Percentiles rank a stretch among this genome's conserved stretches.
phyloP scores from a whole-genome alignment of 2,888 invertebrate genomes.

The Catocala nupta region DNA sequence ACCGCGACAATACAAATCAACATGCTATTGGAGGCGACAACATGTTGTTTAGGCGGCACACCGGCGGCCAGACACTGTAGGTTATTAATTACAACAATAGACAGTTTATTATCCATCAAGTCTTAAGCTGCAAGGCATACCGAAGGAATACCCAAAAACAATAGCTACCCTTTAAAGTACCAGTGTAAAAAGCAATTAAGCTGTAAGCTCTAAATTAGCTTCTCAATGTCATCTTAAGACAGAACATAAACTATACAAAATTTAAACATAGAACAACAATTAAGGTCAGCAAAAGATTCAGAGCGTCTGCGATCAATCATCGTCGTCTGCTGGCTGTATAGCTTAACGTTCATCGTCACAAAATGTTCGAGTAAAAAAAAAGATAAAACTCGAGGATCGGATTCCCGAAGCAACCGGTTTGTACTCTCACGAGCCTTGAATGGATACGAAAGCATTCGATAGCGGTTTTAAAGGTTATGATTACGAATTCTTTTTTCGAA shows the following conservation, averaged over 20 bases:
- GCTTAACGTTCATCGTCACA: constrained; percentile 46
- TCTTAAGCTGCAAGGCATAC: too few relatives aligned
- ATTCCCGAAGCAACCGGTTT: constrained; percentile 56
- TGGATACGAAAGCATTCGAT: constrained; percentile 50
- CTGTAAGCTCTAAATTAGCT: too few relatives aligned
- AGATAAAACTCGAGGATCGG: constrained; percentile 46
- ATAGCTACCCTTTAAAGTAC: too few relatives aligned
- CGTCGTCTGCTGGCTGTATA: constrained; percentile 45
- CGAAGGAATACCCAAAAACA: too few relatives aligned
- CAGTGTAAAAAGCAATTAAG: too few relatives aligned
- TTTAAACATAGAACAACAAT: constrained; percentile 25
- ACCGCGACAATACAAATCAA: too few relatives aligned
- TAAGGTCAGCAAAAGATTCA: constrained; percentile 34
- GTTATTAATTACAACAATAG: too few relatives aligned
- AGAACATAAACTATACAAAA: constrained; percentile 6
- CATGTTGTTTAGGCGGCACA: too few relatives aligned
- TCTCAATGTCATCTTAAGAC: neutral
- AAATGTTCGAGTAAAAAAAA: constrained; percentile 34
- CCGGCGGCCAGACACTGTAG: too few relatives aligned
- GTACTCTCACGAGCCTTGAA: constrained; percentile 52
- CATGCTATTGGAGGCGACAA: too few relatives aligned
- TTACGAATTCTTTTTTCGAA: constrained; percentile 31
- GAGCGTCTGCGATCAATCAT: constrained; percentile 47
- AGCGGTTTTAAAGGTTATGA: constrained; percentile 44
- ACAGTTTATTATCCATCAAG: too few relatives aligned